A percentile compares a stretch with the other conserved stretches of the same genome.
Conservation (phyloP, 2,797 vertebrate species). For the Todus mexicanus region DNA sequence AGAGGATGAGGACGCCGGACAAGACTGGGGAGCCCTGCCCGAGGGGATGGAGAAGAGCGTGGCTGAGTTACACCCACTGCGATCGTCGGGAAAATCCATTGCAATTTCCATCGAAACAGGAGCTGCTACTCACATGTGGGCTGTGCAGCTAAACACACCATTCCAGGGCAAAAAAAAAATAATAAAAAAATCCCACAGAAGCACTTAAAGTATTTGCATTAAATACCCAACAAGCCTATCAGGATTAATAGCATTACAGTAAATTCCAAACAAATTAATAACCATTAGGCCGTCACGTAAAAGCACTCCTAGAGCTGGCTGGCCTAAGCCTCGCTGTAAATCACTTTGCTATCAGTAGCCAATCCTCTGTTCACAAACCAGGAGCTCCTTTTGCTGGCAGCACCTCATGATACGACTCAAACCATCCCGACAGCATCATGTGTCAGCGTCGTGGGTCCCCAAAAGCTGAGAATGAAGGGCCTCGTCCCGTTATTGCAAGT, state of each 20-base stretch:
- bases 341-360: neutral
- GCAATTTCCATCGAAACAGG: neutral
- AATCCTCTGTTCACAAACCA: neutral
- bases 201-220: slow-evolving; percentile 16
- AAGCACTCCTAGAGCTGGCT: neutral
- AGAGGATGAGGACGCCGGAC: neutral
- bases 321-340: neutral
- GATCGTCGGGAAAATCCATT: rapidly evolving
- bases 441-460: neutral
- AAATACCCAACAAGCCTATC: neutral
- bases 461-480: rapidly evolving
- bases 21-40: neutral
- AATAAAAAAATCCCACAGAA: neutral
- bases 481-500: rapidly evolving
- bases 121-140: neutral
- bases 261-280: slow-evolving; percentile 22
- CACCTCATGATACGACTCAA: neutral
- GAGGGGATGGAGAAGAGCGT: neutral
- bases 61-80: neutral
- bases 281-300: neutral
- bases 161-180: neutral
- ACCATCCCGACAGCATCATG: neutral
- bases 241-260: slow-evolving; percentile 1
- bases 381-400: neutral
- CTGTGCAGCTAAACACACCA: neutral